phyloP scores from a whole-genome alignment of 1,140 invertebrate genomes.

The Ips nitidus region DNA sequence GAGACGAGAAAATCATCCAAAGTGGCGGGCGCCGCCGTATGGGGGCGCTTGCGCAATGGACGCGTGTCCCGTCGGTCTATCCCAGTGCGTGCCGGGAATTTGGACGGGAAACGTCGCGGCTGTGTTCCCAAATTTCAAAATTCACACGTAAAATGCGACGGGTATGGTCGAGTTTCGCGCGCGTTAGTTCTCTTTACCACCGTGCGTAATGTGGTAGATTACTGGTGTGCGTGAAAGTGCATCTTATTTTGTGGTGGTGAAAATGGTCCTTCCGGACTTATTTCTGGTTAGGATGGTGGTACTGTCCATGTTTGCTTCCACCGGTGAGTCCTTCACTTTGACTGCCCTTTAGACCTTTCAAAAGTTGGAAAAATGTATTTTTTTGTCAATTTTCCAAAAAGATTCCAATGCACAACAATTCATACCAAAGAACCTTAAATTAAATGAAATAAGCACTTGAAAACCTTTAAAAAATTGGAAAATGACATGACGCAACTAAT shows the following conservation, averaged over 20 bases:
- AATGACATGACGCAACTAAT: no score
- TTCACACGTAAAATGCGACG: constrained; percentile 6
- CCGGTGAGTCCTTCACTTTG: constrained; percentile 7
- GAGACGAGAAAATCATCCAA: no score
- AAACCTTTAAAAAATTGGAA: no score
- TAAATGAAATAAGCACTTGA: no score
- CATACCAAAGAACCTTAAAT: no score
- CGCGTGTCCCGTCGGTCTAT: not conserved
- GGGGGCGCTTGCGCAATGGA: not conserved
- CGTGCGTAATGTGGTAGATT: not conserved
- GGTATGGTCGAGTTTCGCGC: constrained; percentile 3
- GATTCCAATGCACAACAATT: no score
- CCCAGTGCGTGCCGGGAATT: constrained; percentile 17
- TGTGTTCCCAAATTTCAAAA: not conserved
- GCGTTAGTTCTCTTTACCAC: not conserved
- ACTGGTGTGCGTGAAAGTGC: not conserved
- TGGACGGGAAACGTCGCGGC: constrained; percentile 14
- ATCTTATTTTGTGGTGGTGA: not conserved
- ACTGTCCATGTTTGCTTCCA: constrained; percentile 26
- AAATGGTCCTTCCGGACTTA: constrained; percentile 14
- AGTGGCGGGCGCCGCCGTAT: not conserved
- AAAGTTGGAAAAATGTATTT: no score
- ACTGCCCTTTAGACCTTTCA: no score
- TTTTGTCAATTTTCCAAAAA: no score
- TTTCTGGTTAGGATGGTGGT: constrained; percentile 18